Evolutionary conservation across 2,888 invertebrate species (phyloP), one percentile per base, ranked within the genome.

Genomic region (Drosophila melanosoma): DNA sequence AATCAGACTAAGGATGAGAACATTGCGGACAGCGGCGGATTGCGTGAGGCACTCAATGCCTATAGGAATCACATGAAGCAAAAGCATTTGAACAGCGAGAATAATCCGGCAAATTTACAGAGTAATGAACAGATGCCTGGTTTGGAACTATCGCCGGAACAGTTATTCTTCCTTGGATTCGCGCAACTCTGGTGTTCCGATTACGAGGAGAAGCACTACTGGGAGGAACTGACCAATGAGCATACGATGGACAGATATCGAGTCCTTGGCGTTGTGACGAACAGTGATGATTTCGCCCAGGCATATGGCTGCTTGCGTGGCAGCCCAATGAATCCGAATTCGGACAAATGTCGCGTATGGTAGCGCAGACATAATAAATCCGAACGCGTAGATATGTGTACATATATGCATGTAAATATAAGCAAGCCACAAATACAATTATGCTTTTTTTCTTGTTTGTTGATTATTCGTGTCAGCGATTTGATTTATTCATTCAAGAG

Each of bases 171-270:
- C 52, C 60, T 92, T 10, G 91, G 92, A 3, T 92, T 92, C 58
- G 91, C 91, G 0, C 92, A 92, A 53, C 26, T 92, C 2, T 92
- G 91, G 85, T 93, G 93, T 57, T 78, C 92, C 6, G 81, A 82
- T 3, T 93, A 92, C 52, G 70, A 90, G 26, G 86, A 91, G 63
- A 82, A 88, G 29, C 83, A 92, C 64, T 90, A 88, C 35, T 92
- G 92, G 92, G 79, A 87, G 38, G 92, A 92, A 40, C 53, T 92
- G 12, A 82, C 76, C 0, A 65, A 87, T 32, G 89, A 88, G 12
- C 92, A 92, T 61, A 83, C 91, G 3, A 75, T 91, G 36, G 92
- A 93, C 65, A 92, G 90, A 64, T 93, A 90, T 67, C 82, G 93
- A 15, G 92, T 92, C 0, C 63, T 91, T 29, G 92, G 93, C 3